Base-by-base conservation (phyloP, 2,113 vertebrate species). In the Colossoma macropomum region DNA sequence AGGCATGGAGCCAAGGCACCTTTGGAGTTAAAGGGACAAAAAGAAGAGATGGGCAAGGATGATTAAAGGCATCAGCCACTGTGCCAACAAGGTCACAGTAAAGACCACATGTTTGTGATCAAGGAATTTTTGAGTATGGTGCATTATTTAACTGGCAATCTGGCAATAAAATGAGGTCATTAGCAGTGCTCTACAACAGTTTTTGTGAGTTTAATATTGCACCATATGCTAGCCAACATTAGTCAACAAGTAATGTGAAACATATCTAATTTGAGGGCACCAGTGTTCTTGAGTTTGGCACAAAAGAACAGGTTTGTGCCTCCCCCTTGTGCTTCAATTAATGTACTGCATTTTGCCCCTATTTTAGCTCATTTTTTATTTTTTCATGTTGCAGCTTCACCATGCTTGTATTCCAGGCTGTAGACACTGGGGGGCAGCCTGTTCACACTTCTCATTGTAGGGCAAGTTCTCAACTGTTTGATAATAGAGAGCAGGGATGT, bases 1-100 rank as follows among this genome's bases (percentile, higher is more conserved):
- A 99, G 93, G 87, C 97, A 98, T 1, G 97, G 95, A 6, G 96
- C 93, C 76, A 99, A 93, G n/a, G 96, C 94, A 62, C 97, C 98
- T 97, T 89, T 12, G 38, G 63, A 82, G 87, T 13, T 81, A 6
- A 50, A 13, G 17, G 21, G 28, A 70, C 5, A 76, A 9, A 69
- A 63, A 15, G 65, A 77, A 56, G 16, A 25, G 62, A 56, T 1
- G 38, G 11, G 56, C 19, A 30, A 21, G 21, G 21, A 10, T 27
- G 45, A 66, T 52, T 27, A 80, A 25, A n/a, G 6, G 8, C 25
- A 27, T 9, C 21, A 17, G n/a, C 41, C 52, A 32, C 27, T 75
- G 27, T 54, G 15, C 50, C 16, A 32, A 5, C 27, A 21, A 23
- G 34, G 13, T 45, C 23, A 71, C 23, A 45, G 12, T 21, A 45